Conservation (phyloP, 2,888 invertebrate species). For the Gisinianus flammeolus region DNA sequence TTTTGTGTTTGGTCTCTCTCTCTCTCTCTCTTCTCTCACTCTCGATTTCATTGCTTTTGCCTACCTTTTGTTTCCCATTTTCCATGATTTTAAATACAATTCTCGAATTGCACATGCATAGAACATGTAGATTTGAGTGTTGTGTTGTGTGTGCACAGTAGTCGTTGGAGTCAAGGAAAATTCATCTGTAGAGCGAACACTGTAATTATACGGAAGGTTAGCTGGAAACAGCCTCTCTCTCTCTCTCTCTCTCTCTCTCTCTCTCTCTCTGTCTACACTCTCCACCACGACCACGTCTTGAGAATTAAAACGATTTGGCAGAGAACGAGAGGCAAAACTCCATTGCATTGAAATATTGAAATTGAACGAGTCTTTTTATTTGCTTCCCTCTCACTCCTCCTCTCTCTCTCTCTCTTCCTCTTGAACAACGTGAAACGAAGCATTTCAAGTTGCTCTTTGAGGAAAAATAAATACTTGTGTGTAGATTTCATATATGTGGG, state of each 20-base stretch:
- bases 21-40: neutral
- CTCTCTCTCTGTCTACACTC: neutral
- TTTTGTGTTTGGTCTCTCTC: neutral
- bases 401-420: neutral
- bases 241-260: neutral
- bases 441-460: neutral
- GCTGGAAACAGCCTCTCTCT: neutral
- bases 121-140: neutral
- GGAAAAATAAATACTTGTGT: neutral
- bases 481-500: too few species aligned
- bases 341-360: neutral
- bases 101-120: neutral
- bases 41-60: too few species aligned
- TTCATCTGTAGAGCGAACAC: neutral
- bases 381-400: neutral
- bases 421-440: neutral
- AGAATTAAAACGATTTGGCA: neutral
- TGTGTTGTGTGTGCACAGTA: neutral
- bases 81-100: neutral
- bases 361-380: slow-evolving; percentile 7
- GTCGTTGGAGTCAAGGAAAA: too few species aligned
- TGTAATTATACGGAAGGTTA: neutral
- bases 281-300: neutral
- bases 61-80: too few species aligned
- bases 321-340: neutral